phyloP scores from a whole-genome alignment of 2,888 invertebrate species.

The Aphelenchoides bicaudatus region DNA sequence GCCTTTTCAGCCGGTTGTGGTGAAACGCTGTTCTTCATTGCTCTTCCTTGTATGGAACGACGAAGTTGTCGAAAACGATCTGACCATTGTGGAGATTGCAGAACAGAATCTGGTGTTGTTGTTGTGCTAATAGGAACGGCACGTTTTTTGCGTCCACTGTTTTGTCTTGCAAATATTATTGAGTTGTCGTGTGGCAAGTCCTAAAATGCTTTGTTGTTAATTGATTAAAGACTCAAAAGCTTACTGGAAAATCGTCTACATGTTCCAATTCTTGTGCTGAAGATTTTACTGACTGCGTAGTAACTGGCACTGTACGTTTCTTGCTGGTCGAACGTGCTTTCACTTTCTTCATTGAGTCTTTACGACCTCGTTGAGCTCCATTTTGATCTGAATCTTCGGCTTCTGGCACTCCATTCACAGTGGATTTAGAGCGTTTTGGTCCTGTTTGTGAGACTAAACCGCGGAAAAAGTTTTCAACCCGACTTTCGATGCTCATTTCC shows the following conservation, averaged over 20 bases:
- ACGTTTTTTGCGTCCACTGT: slow-evolving; percentile 9
- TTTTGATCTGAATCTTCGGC: background rate
- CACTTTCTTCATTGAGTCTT: background rate
- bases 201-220: background rate
- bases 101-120: background rate
- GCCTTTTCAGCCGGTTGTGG: no score
- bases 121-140: no score
- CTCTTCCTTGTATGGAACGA: background rate
- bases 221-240: background rate
- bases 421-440: background rate
- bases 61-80: slow-evolving; percentile 7
- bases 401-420: background rate
- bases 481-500: slow-evolving; percentile 20
- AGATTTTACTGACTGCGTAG: no score
- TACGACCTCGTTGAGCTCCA: background rate
- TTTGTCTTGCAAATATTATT: background rate
- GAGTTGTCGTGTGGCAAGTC: background rate
- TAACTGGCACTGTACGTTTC: no score
- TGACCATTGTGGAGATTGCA: background rate
- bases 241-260: slow-evolving; percentile 15
- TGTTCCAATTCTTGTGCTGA: background rate
- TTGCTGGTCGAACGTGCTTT: background rate
- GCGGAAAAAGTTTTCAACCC: slow-evolving; percentile 17
- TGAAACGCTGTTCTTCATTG: slow-evolving; percentile 4
- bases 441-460: slow-evolving; percentile 14